Conservation (phyloP, 2,797 vertebrate genomes). For the Gambusia yucatana region DNA sequence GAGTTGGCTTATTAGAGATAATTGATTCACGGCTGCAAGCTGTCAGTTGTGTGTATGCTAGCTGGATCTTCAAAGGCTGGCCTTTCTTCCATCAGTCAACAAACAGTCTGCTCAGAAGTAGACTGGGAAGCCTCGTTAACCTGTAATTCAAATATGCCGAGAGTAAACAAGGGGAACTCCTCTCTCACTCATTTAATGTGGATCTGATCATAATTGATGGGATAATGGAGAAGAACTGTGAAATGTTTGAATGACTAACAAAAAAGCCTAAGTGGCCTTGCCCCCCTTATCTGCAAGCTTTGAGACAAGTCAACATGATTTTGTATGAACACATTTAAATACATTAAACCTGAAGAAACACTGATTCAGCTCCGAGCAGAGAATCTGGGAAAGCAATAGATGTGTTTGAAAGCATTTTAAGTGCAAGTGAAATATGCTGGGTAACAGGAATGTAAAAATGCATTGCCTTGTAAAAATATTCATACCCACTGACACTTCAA, state of each 20-base stretch:
- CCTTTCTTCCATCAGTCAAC: conserved; percentile 76
- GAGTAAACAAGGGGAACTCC: conserved; percentile 54
- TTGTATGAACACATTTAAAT: neutral
- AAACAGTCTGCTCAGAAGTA: conserved; percentile 65
- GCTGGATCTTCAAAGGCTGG: conserved; percentile 69
- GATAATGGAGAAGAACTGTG: conserved; percentile 26
- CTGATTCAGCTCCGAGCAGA: neutral
- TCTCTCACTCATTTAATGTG: conserved; percentile 15
- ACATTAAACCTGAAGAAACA: conserved; percentile 2
- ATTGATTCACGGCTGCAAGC: conserved; percentile 71
- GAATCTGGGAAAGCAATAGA: neutral
- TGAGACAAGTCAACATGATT: conserved; percentile 9
- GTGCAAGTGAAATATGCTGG: neutral
- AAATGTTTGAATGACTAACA: conserved; percentile 10
- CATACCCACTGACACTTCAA: neutral
- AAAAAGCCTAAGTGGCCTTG: neutral
- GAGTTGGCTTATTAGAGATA: conserved; percentile 76
- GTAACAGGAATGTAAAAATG: neutral
- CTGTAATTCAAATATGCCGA: conserved; percentile 75
- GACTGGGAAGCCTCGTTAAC: conserved; percentile 68
- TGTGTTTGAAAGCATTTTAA: neutral
- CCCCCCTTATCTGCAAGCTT: neutral
- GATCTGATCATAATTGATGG: conserved; percentile 35
- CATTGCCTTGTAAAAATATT: neutral
- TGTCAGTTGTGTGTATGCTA: conserved; percentile 55